These are phyloP conservation scores for Philypnodon macrostomus DNA, from an alignment of 2,797 vertebrate genomes.

Conservation along the genomic window DNA sequence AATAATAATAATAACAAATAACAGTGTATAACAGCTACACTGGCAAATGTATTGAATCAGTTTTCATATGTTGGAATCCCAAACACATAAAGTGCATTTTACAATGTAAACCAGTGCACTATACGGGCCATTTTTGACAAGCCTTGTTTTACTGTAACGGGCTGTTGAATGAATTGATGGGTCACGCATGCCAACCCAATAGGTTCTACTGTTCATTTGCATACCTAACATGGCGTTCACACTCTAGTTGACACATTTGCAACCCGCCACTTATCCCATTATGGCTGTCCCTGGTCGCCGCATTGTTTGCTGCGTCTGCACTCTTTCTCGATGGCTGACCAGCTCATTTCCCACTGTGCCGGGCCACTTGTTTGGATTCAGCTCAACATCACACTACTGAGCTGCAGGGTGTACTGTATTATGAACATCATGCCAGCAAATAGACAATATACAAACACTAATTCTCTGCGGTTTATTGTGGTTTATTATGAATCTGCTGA, in stretches of 20 bases:
- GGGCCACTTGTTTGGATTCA: constrained; percentile 35
- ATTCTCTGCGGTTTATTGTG: constrained; percentile 3
- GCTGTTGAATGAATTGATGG: constrained; percentile 49
- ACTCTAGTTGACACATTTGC: constrained; percentile 73
- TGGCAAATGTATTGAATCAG: constrained; percentile 31
- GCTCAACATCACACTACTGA: constrained; percentile 24
- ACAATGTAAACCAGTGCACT: constrained; percentile 30
- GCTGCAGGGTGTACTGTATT: constrained; percentile 8
- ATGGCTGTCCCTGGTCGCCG: constrained; percentile 50
- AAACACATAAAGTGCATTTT: constrained; percentile 52
- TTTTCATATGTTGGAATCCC: constrained; percentile 45
- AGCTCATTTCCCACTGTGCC: constrained; percentile 29
- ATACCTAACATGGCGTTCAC: constrained; percentile 69
- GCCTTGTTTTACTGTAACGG: constrained; percentile 36
- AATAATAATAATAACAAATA: too few species aligned
- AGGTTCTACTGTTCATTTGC: constrained; percentile 62
- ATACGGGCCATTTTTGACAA: constrained; percentile 32
- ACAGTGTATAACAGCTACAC: background rate
- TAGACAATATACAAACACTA: background rate
- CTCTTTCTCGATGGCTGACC: constrained; percentile 48
- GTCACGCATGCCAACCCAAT: constrained; percentile 45
- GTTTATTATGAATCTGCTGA: constrained; percentile 9
- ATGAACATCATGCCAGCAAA: constrained; percentile 9
- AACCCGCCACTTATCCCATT: constrained; percentile 73
- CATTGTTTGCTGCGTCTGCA: constrained; percentile 67